Conservation (phyloP, 2,888 invertebrate genomes). For the Pyrochroa serraticornis region DNA sequence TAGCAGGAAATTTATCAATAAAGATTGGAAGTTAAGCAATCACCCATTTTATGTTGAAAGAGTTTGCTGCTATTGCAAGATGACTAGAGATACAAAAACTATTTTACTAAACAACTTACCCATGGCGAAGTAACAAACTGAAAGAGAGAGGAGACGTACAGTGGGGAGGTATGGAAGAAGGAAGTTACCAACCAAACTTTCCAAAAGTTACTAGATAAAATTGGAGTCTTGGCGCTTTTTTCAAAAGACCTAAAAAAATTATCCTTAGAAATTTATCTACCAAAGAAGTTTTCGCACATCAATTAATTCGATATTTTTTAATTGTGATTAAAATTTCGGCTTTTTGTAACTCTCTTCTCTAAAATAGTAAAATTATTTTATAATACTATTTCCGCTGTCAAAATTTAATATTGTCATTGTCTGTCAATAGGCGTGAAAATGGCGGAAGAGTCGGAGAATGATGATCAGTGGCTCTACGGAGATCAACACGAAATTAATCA, state of each 20-base stretch:
- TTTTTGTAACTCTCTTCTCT: not conserved
- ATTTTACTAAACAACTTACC: slow-evolving; percentile 62
- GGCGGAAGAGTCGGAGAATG: slow-evolving; percentile 74
- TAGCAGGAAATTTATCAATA: not conserved
- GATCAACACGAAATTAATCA: slow-evolving; percentile 75
- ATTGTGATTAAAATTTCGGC: not conserved
- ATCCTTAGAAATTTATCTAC: not conserved
- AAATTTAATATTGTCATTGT: no score
- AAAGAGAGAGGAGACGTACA: slow-evolving; percentile 55
- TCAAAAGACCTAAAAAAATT: not conserved
- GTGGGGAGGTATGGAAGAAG: slow-evolving; percentile 35
- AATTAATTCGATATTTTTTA: not conserved
- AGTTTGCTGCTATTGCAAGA: slow-evolving; percentile 34
- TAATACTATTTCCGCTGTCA: no score
- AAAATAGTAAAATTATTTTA: no score
- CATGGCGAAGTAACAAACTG: slow-evolving; percentile 69
- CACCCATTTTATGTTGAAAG: slow-evolving; percentile 10
- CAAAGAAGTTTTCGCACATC: not conserved
- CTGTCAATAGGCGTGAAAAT: no score
- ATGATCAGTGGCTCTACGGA: slow-evolving; percentile 89
- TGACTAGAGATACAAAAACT: slow-evolving; percentile 48
- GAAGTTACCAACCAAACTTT: slow-evolving; percentile 36
- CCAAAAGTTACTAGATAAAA: not conserved
- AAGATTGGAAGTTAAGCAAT: not conserved
- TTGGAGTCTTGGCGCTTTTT: not conserved